These are phyloP conservation scores for Hyppa rectilinea DNA, from an alignment of 2,888 invertebrate genomes.

Conservation along the genomic window DNA sequence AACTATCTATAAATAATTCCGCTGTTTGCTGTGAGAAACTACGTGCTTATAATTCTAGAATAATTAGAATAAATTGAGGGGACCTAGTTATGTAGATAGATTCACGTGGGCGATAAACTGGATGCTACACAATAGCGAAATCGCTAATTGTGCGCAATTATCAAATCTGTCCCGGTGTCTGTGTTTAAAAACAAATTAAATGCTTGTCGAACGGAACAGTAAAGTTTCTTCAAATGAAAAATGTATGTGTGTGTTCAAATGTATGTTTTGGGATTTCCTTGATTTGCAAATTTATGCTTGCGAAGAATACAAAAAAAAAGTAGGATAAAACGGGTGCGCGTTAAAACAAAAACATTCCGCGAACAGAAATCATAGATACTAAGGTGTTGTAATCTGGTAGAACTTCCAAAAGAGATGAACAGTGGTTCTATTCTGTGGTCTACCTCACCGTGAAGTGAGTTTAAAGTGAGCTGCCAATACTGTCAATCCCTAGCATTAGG, in stretches of 20 bases:
- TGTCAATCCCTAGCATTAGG: too few species aligned
- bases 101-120: constrained; percentile 44
- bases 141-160: constrained; percentile 45
- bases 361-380: background rate
- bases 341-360: too few species aligned
- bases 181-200: constrained; percentile 10
- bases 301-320: background rate
- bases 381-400: background rate
- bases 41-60: constrained; percentile 33
- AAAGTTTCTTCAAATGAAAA: background rate
- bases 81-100: constrained; percentile 54
- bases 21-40: constrained; percentile 18
- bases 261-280: background rate
- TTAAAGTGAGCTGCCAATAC: too few species aligned
- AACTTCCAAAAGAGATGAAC: background rate
- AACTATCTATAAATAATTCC: constrained; percentile 23
- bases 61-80: constrained; percentile 32
- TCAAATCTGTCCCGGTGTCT: constrained; percentile 28
- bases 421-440: too few species aligned
- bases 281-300: background rate
- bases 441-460: too few species aligned
- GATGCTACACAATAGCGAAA: constrained; percentile 40
- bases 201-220: background rate
- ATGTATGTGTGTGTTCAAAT: too few species aligned
- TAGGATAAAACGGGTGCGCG: too few species aligned